Base-by-base conservation (phyloP, 2,888 invertebrate species). In the Pandemis cinnamomeana region DNA sequence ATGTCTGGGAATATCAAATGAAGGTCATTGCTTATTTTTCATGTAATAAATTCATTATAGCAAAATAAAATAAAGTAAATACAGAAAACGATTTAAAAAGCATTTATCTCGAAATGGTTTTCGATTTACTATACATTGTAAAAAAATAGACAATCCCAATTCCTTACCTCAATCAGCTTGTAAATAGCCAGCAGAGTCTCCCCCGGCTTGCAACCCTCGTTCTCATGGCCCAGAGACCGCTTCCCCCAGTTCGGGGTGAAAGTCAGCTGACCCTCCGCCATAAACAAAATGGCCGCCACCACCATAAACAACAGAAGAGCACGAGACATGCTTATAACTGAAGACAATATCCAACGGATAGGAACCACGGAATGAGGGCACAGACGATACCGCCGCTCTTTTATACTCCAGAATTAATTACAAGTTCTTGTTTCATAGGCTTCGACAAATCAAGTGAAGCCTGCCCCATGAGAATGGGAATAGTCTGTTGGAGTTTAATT, bases 221-320 rank as follows among this genome's bases (percentile, higher is more conserved):
- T 27, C 0, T 78, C 81, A 0, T 72, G 77, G 2, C 68, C 71
- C 7, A 82, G 74, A 1, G 89, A 84, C 20, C 94, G 85, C 81
- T 95, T 95, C 2, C 95, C 95, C 95, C 95, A 95, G 5, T 91
- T 92, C 0, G 95, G 93, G 51, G 95, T 95, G 81, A 95, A 95
- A 8, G 95, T 95, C 60, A 95, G 86, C 82, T 95, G 95, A 0
- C 91, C 95, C n/a, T 89, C 86, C 0, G 87, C 74, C 0, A 84
- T 69, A 66, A 86, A 78, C 46, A 84, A 70, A 6, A 86, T 62
- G 13, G 82, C 79, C 6, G 84, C 79, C 20, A 87, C 27, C 8
- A 86, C 27, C 67, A 88, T 63, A 13, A 80, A 78, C 72, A 86
- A 72, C 67, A 81, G 77, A 20, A 80, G 73, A 64, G 80, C 80